Percentiles rank a stretch among this genome's conserved stretches.
Evolutionary conservation across 1,140 invertebrate genomes (phyloP).

Genomic region (Ctenoplectra terminalis): DNA sequence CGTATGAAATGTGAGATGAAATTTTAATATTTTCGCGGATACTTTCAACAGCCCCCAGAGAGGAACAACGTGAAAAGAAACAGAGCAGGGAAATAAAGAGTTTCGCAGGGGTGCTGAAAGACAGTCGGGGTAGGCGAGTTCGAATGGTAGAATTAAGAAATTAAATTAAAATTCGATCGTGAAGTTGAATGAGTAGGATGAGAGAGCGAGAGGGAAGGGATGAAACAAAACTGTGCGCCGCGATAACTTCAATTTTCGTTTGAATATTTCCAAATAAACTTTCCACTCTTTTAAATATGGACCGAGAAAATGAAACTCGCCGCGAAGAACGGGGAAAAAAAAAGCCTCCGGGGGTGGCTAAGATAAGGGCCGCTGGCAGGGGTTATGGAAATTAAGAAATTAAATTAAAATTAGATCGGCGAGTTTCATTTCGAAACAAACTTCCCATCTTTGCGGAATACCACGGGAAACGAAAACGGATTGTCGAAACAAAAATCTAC

Average conservation of each 20-base stretch:
- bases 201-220: not conserved
- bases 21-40: not conserved
- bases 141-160: slow-evolving; percentile 5
- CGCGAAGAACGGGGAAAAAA: not conserved
- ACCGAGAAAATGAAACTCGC: not conserved
- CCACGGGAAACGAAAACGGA: not conserved
- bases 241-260: slow-evolving; percentile 26
- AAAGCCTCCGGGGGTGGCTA: not conserved
- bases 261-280: slow-evolving; percentile 18
- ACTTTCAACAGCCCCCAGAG: not conserved
- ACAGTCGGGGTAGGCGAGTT: not conserved
- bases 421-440: slow-evolving; percentile 15
- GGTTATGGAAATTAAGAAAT: slow-evolving; percentile 39
- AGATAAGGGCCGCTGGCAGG: not conserved
- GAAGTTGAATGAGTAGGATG: not conserved
- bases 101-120: not conserved
- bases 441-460: not conserved
- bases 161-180: slow-evolving; percentile 31
- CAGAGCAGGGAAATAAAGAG: not conserved
- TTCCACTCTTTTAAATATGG: slow-evolving; percentile 18
- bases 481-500: too few relatives aligned
- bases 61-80: not conserved
- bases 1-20: not conserved
- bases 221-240: not conserved
- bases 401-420: slow-evolving; percentile 30